phyloP scores from a whole-genome alignment of 30 jellyfish, hydroid and myxozoan species.

The Cassiopea xamachana region DNA sequence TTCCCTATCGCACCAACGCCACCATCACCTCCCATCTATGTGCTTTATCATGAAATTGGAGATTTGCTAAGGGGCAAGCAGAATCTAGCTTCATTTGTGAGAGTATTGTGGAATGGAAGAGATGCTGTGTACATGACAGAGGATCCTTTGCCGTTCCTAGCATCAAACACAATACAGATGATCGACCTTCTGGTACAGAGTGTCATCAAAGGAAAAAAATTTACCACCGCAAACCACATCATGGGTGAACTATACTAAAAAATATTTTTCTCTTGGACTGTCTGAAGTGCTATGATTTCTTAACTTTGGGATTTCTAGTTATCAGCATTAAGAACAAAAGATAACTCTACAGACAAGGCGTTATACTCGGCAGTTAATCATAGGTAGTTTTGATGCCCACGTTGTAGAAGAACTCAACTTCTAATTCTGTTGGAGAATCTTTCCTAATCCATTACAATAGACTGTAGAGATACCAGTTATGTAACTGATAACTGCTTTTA shows the following conservation, averaged over 20 bases:
- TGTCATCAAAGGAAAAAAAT: background rate
- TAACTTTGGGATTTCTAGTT: background rate
- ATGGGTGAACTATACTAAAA: background rate
- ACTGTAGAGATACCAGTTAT: too few species aligned
- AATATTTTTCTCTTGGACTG: background rate
- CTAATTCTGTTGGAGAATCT: too few species aligned
- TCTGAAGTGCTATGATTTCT: background rate
- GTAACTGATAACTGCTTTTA: too few species aligned
- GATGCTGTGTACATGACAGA: constrained; percentile 24
- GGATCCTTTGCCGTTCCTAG: constrained; percentile 30
- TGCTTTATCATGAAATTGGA: constrained; percentile 11
- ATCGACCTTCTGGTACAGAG: background rate
- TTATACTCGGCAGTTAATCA: too few species aligned
- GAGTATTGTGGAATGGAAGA: constrained; percentile 9
- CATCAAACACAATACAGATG: constrained; percentile 9
- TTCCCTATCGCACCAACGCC: background rate
- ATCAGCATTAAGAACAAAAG: too few species aligned
- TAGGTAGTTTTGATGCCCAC: too few species aligned
- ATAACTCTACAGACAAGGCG: too few species aligned
- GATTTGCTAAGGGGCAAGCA: background rate
- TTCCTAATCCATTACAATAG: too few species aligned
- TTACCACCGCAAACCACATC: background rate
- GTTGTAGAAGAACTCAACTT: too few species aligned
- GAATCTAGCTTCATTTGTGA: background rate
- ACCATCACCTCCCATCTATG: constrained; percentile 1